Conservation (phyloP, 2,113 vertebrate species). For the Blennius ocellaris region DNA sequence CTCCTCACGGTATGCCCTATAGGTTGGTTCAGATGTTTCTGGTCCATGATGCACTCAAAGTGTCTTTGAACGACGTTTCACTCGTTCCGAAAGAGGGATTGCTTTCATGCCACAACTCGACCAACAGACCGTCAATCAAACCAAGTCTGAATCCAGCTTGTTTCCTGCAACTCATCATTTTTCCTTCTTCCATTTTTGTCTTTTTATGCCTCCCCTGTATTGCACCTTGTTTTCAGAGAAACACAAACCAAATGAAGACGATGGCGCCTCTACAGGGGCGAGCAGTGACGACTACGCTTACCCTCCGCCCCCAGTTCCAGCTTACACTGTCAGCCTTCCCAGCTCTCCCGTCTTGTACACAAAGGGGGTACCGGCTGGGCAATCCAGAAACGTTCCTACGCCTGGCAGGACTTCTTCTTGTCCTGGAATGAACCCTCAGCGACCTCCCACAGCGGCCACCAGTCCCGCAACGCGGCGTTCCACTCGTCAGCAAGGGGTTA, state of each 20-base stretch:
- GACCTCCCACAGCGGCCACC: slow-evolving; percentile 51
- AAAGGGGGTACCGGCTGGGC: slow-evolving; percentile 8
- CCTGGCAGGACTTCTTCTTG: slow-evolving; percentile 5
- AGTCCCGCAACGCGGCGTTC: slow-evolving; percentile 33
- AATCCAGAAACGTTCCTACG: slow-evolving; percentile 38
- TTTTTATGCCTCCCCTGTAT: slow-evolving; percentile 5
- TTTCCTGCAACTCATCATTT: not conserved
- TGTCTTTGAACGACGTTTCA: no score
- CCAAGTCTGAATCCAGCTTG: no score
- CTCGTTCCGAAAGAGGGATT: no score
- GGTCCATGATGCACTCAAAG: no score
- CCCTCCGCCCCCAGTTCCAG: slow-evolving; percentile 59
- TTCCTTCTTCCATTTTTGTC: not conserved
- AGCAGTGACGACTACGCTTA: slow-evolving; percentile 59
- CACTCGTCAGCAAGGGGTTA: slow-evolving; percentile 10
- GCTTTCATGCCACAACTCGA: no score
- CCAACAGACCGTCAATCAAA: no score
- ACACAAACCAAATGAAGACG: not conserved
- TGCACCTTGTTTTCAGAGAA: slow-evolving; percentile 39
- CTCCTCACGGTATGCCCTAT: no score
- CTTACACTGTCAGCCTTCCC: slow-evolving; percentile 62
- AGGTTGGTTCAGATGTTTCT: no score
- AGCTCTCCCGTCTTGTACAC: slow-evolving; percentile 53
- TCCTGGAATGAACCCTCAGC: not conserved
- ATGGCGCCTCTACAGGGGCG: not conserved